Base-by-base conservation (phyloP, 1,140 invertebrate species). In the Leucophenga varia region DNA sequence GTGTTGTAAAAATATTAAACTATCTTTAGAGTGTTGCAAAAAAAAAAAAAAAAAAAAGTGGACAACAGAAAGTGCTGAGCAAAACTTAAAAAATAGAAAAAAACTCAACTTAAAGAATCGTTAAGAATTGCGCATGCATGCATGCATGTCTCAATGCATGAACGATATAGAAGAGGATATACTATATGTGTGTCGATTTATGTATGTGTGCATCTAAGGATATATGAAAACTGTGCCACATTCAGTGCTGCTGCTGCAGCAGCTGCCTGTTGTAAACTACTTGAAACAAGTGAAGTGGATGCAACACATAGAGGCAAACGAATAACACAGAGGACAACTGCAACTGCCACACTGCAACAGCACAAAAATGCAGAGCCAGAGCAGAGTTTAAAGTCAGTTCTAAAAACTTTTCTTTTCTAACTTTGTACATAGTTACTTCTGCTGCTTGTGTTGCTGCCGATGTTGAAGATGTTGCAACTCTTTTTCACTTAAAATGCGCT, bases 341-440 rank as follows among this genome's bases (percentile, higher is more conserved):
- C n/a, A n/a, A n/a, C n/a, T n/a, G n/a, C n/a, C n/a, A n/a, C n/a
- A n/a, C n/a, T n/a, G n/a, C n/a, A n/a, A n/a, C n/a, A n/a, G n/a
- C n/a, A n/a, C n/a, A n/a, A n/a, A n/a, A n/a, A n/a, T n/a, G n/a
- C n/a, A n/a, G n/a, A n/a, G n/a, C n/a, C n/a, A n/a, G n/a, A n/a
- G n/a, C n/a, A n/a, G n/a, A n/a, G n/a, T 47, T 56, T 55, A 47
- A 56, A 55, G 42, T 10, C 5, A 25, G n/a, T n/a, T n/a, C n/a
- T 19, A 13, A 18, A 30, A 55, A 32, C 32, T 55, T 25, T 25
- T 25, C 22, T 6, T 25, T 25, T 25, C 22, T 6, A 25, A 25
- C 22, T 25, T 25, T 25, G 25, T 39, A 19, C 43, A 20, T 20
- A 32, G 9, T 10, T 48, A 7, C 34, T 38, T 30, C n/a, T 21